These are phyloP conservation scores for Suncus etruscus DNA, from an alignment of 2,113 vertebrate genomes.

Conservation along the genomic window DNA sequence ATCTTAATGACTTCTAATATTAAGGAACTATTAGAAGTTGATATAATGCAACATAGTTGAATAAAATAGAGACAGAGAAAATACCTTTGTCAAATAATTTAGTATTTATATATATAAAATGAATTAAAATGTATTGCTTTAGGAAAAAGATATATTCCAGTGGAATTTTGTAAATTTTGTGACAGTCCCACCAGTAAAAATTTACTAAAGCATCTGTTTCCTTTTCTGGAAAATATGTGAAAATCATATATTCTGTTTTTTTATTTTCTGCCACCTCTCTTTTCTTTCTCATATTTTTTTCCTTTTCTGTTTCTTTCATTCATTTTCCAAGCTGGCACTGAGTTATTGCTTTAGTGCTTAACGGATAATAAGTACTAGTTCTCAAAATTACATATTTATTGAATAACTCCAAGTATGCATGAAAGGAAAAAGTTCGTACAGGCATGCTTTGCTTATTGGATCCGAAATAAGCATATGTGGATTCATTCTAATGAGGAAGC, in stretches of 20 bases:
- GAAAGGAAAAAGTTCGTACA: neutral
- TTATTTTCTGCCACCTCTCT: neutral
- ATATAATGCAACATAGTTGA: neutral
- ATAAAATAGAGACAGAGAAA: neutral
- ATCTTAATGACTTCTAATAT: neutral
- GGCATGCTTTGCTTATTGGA: neutral
- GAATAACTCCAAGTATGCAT: neutral
- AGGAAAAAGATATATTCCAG: neutral
- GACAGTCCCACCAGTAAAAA: neutral
- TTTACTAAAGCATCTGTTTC: neutral
- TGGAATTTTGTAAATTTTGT: neutral
- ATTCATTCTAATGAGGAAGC: neutral
- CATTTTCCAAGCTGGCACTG: slow-evolving; percentile 8
- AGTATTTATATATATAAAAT: neutral
- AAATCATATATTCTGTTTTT: neutral
- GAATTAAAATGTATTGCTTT: neutral
- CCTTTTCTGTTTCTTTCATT: neutral
- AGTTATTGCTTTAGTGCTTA: neutral
- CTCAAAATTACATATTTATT: slow-evolving; percentile 16
- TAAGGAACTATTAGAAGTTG: neutral
- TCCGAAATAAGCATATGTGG: neutral
- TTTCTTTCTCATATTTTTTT: neutral
- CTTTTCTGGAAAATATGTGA: neutral
- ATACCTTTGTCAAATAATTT: neutral
- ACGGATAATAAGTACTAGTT: neutral